Conservation (phyloP, 2,113 vertebrate species). For the Odocoileus hemionus region DNA sequence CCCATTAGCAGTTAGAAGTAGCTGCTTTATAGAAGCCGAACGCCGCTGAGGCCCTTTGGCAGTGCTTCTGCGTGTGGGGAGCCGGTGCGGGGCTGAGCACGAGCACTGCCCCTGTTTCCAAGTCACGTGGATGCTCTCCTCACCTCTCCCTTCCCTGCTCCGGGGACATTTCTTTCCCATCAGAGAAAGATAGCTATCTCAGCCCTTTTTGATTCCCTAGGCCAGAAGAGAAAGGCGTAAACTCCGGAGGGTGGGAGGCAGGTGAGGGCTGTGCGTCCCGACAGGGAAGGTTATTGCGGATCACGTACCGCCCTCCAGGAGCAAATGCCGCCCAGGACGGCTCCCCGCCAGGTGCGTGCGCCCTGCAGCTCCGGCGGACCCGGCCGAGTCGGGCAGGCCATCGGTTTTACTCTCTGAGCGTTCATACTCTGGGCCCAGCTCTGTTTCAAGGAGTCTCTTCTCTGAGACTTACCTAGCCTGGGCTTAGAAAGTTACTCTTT, state of each 20-base stretch:
- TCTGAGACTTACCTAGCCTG: constrained; percentile 65
- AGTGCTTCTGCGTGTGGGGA: background rate
- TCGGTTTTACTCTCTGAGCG: constrained; percentile 47
- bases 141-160: constrained; percentile 39
- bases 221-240: constrained; percentile 59
- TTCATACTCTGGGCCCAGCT: constrained; percentile 57
- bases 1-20: constrained; percentile 52
- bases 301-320: constrained; percentile 42
- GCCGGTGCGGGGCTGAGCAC: background rate
- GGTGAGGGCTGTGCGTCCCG: constrained; percentile 58
- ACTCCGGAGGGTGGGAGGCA: constrained; percentile 63
- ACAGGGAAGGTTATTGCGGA: constrained; percentile 70
- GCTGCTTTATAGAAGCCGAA: constrained; percentile 53
- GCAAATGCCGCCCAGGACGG: constrained; percentile 63
- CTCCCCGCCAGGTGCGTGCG: constrained; percentile 64
- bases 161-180: constrained; percentile 35
- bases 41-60: constrained; percentile 33
- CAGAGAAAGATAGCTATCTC: constrained; percentile 53
- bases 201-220: background rate
- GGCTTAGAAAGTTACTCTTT: constrained; percentile 70
- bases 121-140: background rate
- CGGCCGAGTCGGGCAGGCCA: constrained; percentile 62
- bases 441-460: constrained; percentile 64
- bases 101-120: constrained; percentile 16
- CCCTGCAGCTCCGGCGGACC: constrained; percentile 56